Base-by-base conservation (phyloP, 2,797 vertebrate species). In the Tangara arthus region DNA sequence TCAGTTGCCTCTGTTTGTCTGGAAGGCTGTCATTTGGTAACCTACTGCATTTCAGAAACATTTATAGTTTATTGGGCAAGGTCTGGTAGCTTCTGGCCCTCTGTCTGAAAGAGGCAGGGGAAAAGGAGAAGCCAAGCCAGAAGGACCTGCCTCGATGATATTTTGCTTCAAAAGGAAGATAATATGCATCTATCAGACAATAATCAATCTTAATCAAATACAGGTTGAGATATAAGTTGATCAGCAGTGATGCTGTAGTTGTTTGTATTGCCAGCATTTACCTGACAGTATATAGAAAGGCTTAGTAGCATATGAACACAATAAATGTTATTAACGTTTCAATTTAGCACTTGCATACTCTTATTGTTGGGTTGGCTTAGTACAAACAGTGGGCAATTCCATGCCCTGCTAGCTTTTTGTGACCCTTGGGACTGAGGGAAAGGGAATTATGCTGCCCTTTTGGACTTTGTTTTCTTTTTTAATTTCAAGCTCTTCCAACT, bases 401-500 rank as follows among this genome's bases (percentile, higher is more conserved):
- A 42, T 17, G 26, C 35, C 30, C 47, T 55, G 59, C 37, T 44
- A 2, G 2, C 59, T 79, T 73, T 69, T 70, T 76, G 23, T 57
- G 47, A 65, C 80, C 15, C 65, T 61, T 76, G 70, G 59, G 26
- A 71, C 83, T 77, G 28, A 35, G 56, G 34, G 80, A 79, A 81
- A 81, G 12, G 39, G 56, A 78, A 87, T 82, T 94, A 80, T 87
- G 39, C 63, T 94, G 79, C 72, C 83, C 89, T 78, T 78, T 77
- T 53, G 32, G 73, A 92, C 61, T 92, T 59, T 37, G 39, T 69
- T 94, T 90, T 81, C 46, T 90, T 80, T 95, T 97, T 83, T 93
- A 94, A 95, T 87, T 95, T 95, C 75, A 94, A 72, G 77, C 73
- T 97, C 80, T 90, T 76, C 59, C 79, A 82, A 75, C 41, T 90